Conservation (phyloP, 2,888 invertebrate genomes). For the Sericinus montela region DNA sequence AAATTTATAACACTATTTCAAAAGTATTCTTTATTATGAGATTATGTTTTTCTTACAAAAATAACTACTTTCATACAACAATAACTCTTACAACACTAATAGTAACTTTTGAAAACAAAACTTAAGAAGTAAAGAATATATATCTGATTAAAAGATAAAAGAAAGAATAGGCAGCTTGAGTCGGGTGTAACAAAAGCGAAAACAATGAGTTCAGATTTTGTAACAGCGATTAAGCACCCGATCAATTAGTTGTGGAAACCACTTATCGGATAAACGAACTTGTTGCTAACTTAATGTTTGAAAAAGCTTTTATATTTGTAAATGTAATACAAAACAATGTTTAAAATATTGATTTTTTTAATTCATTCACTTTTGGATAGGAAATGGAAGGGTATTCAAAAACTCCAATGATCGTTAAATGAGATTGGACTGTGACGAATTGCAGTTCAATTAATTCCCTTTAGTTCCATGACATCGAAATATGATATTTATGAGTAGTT, state of each 20-base stretch:
- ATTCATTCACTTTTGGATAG: constrained; percentile 40
- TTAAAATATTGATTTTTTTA: constrained; percentile 27
- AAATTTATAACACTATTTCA: too few relatives aligned
- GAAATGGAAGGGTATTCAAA: constrained; percentile 45
- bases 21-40: too few relatives aligned
- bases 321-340: constrained; percentile 37
- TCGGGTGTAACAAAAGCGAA: too few relatives aligned
- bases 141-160: too few relatives aligned
- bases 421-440: constrained; percentile 46
- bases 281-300: constrained; percentile 13
- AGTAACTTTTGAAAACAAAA: too few relatives aligned
- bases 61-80: too few relatives aligned
- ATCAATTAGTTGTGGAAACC: constrained; percentile 55
- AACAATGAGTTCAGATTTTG: too few relatives aligned
- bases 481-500: constrained; percentile 14
- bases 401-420: constrained; percentile 41
- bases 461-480: constrained; percentile 21
- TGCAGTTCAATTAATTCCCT: constrained; percentile 46
- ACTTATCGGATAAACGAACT: constrained; percentile 38
- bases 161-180: too few relatives aligned
- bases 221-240: constrained; percentile 33
- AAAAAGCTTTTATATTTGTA: neutral
- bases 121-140: too few relatives aligned
- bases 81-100: too few relatives aligned
- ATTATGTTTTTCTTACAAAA: too few relatives aligned